phyloP scores from a whole-genome alignment of 2,888 invertebrate species.

The Epinotia ramella region DNA sequence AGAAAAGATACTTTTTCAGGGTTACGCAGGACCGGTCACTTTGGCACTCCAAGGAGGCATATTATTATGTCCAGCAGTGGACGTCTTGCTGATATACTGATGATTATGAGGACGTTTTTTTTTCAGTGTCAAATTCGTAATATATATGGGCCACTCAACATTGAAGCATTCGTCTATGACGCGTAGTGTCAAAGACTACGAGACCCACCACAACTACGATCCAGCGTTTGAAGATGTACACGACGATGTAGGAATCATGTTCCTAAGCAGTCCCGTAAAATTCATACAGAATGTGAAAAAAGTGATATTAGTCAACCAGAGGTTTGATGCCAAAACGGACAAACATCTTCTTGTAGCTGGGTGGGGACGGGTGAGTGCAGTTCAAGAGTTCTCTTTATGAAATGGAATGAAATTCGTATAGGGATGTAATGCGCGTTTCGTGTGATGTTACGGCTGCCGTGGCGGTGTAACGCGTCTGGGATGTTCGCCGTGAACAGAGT shows the following conservation, averaged over 20 bases:
- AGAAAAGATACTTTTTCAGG: too few species aligned
- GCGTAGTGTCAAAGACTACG: background rate
- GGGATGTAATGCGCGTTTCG: too few species aligned
- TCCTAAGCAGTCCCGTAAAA: background rate
- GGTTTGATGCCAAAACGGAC: background rate
- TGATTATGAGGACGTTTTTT: background rate
- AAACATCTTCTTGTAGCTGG: background rate
- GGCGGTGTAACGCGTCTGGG: too few species aligned
- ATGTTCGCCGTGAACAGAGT: too few species aligned
- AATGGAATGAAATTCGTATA: too few species aligned
- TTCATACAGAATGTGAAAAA: background rate
- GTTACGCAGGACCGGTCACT: too few species aligned
- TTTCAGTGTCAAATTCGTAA: background rate
- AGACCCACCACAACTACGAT: background rate
- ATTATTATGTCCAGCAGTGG: too few species aligned
- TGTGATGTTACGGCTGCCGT: too few species aligned
- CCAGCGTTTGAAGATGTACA: background rate
- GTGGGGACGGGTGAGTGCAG: slow-evolving; percentile 5
- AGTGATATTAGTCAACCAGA: background rate
- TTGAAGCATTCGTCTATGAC: background rate
- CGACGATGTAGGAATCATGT: slow-evolving; percentile 5
- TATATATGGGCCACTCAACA: slow-evolving; percentile 19
- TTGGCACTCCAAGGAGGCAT: too few species aligned
- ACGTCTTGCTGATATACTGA: too few species aligned
- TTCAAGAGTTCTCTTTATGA: background rate